Evolutionary conservation across 2,888 invertebrate genomes (phyloP), one percentile per base, ranked within the genome.

Genomic region (Agrenia bidenticulata): DNA sequence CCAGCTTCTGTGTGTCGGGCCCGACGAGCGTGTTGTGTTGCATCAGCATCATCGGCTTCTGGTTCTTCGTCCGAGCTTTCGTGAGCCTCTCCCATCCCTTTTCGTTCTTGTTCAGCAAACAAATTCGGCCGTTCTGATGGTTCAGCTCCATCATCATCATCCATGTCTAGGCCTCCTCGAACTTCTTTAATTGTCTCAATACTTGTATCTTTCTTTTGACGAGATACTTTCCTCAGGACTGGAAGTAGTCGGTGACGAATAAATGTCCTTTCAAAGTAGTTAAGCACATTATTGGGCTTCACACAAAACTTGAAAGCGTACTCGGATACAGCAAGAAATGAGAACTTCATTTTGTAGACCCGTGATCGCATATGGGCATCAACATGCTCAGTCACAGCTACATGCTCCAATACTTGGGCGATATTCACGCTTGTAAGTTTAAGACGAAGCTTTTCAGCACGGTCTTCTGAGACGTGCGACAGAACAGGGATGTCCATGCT

Each of bases 401-500:
- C 84, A 72, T 85, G 86, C 79, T 90, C 87, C 60, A 95, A 79
- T 11, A 95, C 87, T 80, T 95, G 88, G 0, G 87, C 83, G 2
- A 97, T 82, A 0, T 87, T 87, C 0, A 95, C 91, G 74, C 86
- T 85, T 55, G 89, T 92, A 39, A 98, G 82, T 76, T 85, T 86
- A 59, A 87, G 84, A 63, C 88, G 83, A 15, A 96, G 79, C 65
- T 83, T 85, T 67, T 90, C 88, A 0, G 92, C 88, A 64, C 82
- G 80, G 15, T 81, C 81, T 49, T 81, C 80, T 2, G 85, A 76
- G 4, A 81, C 81, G 76, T 84, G 79, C 0, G 81, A 77, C 0
- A 85, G 75, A 72, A 97, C 90, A 0, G 96, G 96, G 73, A 96
- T 89, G 77, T 94, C 94, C 92, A 98, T 94, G 59, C 89, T 90